phyloP scores from a whole-genome alignment of 2,113 vertebrate species.

The Xenopus borealis region DNA sequence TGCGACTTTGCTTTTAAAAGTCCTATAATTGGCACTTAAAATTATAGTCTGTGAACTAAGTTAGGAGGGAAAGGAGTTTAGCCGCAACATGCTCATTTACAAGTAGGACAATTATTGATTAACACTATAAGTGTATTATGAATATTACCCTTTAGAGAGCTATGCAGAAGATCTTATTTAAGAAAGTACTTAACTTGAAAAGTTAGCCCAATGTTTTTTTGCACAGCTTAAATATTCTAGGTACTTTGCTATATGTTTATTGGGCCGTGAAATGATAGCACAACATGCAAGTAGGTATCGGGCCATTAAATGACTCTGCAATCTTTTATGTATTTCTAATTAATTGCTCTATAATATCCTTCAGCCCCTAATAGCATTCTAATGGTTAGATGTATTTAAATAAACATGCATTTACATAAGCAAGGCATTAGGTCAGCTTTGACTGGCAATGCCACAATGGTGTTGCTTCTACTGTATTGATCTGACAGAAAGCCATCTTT shows the following conservation, averaged over 20 bases:
- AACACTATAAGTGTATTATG: not conserved
- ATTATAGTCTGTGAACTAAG: not conserved
- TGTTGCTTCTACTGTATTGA: no score
- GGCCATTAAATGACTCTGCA: no score
- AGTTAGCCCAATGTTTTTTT: not conserved
- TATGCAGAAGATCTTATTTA: not conserved
- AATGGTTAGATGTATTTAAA: no score
- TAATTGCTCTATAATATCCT: no score
- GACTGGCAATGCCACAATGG: no score
- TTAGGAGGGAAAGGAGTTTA: constrained; percentile 8
- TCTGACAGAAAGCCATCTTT: no score
- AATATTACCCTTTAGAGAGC: constrained; percentile 5
- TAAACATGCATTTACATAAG: no score
- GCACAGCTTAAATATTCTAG: not conserved
- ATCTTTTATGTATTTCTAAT: no score
- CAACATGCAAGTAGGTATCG: no score
- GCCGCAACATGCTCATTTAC: not conserved
- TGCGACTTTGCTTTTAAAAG: not conserved
- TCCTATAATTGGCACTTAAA: constrained; percentile 5
- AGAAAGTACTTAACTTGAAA: not conserved
- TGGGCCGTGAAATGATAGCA: not conserved
- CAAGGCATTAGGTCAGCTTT: no score
- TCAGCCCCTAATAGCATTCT: no score
- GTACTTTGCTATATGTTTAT: not conserved
- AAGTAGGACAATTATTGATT: not conserved